A percentile compares a stretch with the other conserved stretches of the same genome.
phyloP scores from a whole-genome alignment of 2,888 invertebrate species.

The Ferrisia virgata region DNA sequence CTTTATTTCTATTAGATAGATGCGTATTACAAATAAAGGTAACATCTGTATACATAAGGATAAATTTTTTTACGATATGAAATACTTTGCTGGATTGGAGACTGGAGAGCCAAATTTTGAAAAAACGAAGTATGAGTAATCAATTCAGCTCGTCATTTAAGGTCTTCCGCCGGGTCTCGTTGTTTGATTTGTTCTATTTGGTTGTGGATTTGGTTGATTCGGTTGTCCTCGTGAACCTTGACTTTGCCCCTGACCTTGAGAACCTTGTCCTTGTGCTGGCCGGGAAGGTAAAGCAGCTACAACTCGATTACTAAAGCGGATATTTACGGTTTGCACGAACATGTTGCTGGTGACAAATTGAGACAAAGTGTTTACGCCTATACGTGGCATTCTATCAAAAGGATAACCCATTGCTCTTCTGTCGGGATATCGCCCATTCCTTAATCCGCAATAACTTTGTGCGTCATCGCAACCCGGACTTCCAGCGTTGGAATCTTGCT shows the following conservation, averaged over 20 bases:
- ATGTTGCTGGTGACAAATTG: constrained; percentile 74
- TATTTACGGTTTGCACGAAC: constrained; percentile 63
- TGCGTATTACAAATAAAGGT: too few species aligned
- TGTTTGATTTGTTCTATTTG: neutral
- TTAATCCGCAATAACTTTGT: constrained; percentile 74
- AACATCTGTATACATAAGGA: too few species aligned
- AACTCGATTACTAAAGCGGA: constrained; percentile 59
- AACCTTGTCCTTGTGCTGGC: neutral
- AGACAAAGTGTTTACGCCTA: constrained; percentile 59
- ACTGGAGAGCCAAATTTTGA: too few species aligned
- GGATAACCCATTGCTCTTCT: constrained; percentile 81
- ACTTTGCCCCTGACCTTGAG: neutral
- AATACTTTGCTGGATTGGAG: too few species aligned
- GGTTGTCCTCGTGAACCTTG: neutral
- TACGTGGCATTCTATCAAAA: constrained; percentile 65
- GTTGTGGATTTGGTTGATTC: neutral
- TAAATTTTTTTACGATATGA: too few species aligned
- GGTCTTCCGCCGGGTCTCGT: neutral
- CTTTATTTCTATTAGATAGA: too few species aligned
- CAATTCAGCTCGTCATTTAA: neutral
- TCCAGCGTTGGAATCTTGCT: neutral
- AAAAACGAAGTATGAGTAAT: too few species aligned
- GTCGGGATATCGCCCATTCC: constrained; percentile 76
- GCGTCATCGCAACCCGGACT: constrained; percentile 64
- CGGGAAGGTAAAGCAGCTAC: neutral